Conservation (phyloP, 2,113 vertebrate species). For the Talpa occidentalis region DNA sequence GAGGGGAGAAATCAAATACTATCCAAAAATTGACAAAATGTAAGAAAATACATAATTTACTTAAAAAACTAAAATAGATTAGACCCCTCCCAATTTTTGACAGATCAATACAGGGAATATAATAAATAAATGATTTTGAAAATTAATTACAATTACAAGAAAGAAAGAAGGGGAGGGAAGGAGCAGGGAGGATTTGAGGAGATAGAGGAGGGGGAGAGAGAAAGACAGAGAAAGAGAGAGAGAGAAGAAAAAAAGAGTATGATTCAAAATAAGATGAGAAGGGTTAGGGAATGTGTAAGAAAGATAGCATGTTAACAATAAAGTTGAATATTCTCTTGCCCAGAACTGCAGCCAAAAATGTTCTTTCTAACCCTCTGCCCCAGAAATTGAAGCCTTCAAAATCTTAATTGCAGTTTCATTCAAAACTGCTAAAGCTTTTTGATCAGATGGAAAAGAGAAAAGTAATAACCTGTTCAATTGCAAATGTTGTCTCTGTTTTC, state of each 20-base stretch:
- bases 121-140: neutral
- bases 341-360: constrained; percentile 33
- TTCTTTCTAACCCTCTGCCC: constrained; percentile 7
- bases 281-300: neutral
- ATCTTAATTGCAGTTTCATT: constrained; percentile 44
- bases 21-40: no score
- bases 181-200: neutral
- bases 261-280: constrained; percentile 21
- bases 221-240: neutral
- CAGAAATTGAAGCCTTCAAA: constrained; percentile 47
- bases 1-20: no score
- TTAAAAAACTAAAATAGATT: neutral
- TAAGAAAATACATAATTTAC: no score
- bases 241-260: neutral
- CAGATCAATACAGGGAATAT: neutral
- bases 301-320: constrained; percentile 48
- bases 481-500: neutral
- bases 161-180: neutral
- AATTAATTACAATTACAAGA: neutral
- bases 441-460: constrained; percentile 38
- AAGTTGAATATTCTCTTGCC: constrained; percentile 48
- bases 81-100: neutral
- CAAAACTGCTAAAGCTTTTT: constrained; percentile 3
- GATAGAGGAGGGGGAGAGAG: neutral
- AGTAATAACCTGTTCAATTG: constrained; percentile 49